Base-by-base conservation (phyloP, 2,113 vertebrate species). In the Acanthisitta chloris region DNA sequence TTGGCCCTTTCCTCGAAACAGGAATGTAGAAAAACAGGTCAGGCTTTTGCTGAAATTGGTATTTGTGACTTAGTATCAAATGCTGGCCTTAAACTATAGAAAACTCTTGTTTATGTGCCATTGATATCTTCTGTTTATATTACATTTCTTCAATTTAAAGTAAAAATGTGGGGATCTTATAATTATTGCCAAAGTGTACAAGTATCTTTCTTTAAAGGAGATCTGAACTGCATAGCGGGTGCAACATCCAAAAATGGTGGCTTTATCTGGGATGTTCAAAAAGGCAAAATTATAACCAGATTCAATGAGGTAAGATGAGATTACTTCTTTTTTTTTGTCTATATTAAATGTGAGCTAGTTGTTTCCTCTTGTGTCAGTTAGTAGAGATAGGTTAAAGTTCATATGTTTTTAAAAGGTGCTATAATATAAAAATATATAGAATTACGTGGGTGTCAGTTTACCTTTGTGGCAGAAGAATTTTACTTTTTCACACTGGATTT, bases 241-340 rank as follows among this genome's bases (percentile, higher is more conserved):
- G 99, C 99, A 18, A 99, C 99, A 29, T 99, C 99, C 72, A 97
- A 97, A 76, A 99, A 99, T 42, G 99, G 99, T 71, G 99, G 97
- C 19, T 99, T 99, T 90, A 99, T 99, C 95, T 99, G 99, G 99
- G 99, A 99, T 89, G 95, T 99, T 59, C 98, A 95, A 85, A 99
- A 99, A 95, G 99, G 99, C 54, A 99, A 99, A 97, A 98, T 99
- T 87, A 98, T 99, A 97, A 99, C 99, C 24, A 98, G 99, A 92
- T 99, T 99, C 76, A 98, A 95, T 90, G 99, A 99, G 99, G 99
- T 99, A 95, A 96, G 85, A 89, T 71, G 28, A 87, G 49, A 42
- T 92, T 76, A 12, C 31, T 59, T n/a, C 12, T 69, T 18, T 45
- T 18, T 45, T 70, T 76, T 90, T 51, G 23, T 49, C 58, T 76